A percentile compares a stretch with the other conserved stretches of the same genome.
Evolutionary conservation across 2,113 vertebrate species (phyloP).

Genomic region (Stictonetta naevosa): DNA sequence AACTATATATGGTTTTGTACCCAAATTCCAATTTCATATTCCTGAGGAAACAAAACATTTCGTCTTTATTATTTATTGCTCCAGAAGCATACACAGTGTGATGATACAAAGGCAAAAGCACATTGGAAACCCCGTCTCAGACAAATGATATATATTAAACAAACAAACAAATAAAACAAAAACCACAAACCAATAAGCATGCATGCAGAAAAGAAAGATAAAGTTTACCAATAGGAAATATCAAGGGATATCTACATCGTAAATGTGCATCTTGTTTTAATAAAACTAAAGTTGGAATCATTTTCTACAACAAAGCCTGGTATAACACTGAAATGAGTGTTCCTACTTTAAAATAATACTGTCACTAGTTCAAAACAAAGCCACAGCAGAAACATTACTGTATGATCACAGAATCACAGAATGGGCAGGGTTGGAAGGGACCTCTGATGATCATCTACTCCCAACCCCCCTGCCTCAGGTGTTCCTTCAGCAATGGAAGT

Average conservation of each 20-base stretch:
- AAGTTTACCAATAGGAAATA: background rate
- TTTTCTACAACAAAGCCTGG: background rate
- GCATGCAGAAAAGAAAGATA: background rate
- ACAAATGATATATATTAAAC: background rate
- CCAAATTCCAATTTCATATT: background rate
- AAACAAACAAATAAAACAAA: too few species aligned
- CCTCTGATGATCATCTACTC: too few species aligned
- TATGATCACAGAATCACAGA: background rate
- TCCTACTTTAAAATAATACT: background rate
- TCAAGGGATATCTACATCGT: background rate
- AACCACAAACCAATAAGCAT: too few species aligned
- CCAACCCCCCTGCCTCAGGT: background rate
- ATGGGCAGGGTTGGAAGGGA: too few species aligned
- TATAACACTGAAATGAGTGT: background rate
- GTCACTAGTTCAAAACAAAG: background rate
- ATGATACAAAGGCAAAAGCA: background rate
- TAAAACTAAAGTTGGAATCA: background rate
- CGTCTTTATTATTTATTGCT: background rate
- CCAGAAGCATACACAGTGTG: background rate
- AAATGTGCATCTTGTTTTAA: background rate
- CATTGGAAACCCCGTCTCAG: background rate
- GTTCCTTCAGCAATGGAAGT: background rate
- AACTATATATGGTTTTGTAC: background rate
- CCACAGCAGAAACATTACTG: background rate
- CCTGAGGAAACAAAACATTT: background rate